A percentile compares a stretch with the other conserved stretches of the same genome.
These are phyloP conservation scores for Tachuris rubrigastra DNA, from an alignment of 2,113 vertebrate species.

Conservation along the genomic window DNA sequence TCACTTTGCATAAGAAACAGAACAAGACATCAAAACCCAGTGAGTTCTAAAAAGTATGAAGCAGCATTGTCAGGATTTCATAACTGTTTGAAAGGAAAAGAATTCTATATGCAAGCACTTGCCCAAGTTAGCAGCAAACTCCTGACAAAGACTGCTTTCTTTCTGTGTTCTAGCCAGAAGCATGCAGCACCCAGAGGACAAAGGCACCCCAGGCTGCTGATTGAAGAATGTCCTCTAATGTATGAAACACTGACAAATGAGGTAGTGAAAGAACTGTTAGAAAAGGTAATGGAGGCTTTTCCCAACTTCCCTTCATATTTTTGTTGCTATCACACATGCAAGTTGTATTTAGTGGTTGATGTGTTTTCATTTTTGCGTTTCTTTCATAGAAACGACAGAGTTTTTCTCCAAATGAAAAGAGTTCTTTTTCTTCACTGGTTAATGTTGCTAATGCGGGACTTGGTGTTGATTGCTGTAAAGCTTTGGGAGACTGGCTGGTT, in stretches of 20 bases:
- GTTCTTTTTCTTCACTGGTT: not conserved
- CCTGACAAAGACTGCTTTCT: conserved; percentile 55
- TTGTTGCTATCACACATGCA: not conserved
- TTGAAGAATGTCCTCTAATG: conserved; percentile 91
- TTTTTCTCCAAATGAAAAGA: not conserved
- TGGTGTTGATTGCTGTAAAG: not conserved
- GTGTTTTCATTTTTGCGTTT: not conserved
- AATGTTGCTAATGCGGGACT: not conserved
- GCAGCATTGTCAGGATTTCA: not conserved
- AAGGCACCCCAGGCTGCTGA: conserved; percentile 83
- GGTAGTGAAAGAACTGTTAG: conserved; percentile 83
- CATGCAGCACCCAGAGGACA: conserved; percentile 77
- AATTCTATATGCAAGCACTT: not conserved
- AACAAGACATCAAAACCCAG: not conserved
- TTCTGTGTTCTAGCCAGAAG: conserved; percentile 74
- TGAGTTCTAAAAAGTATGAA: not conserved
- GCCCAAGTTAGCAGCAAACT: not conserved
- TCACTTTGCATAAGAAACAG: not conserved
- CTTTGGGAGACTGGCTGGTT: not conserved
- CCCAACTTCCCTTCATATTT: not conserved
- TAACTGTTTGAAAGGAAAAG: not conserved
- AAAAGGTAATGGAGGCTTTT: conserved; percentile 80
- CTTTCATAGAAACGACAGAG: not conserved
- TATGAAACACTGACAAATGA: conserved; percentile 85
- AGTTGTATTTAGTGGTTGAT: not conserved